These are phyloP conservation scores for Apostichopus californicus DNA, from an alignment of 35 echinoderm and acorn worm genomes.

Conservation along the genomic window DNA sequence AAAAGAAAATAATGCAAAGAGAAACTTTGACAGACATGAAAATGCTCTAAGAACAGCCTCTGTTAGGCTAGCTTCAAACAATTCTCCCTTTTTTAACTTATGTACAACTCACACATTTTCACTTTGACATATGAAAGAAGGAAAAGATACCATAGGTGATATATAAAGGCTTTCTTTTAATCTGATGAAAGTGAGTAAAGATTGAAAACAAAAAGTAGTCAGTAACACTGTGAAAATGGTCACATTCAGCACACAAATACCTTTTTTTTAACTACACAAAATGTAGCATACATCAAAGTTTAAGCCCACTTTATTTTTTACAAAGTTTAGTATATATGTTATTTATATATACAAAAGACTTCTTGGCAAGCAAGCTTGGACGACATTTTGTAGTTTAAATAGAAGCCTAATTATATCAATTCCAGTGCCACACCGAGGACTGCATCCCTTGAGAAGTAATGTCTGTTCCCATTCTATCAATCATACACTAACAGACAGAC, in stretches of 20 bases:
- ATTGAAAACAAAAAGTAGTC: not conserved
- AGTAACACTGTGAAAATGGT: slow-evolving; percentile 2
- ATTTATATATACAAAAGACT: slow-evolving; percentile 16
- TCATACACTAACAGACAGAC: too few species aligned
- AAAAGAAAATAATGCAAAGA: not conserved
- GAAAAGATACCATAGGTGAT: not conserved
- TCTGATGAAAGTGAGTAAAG: not conserved
- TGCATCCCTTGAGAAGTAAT: too few species aligned
- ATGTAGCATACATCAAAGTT: not conserved
- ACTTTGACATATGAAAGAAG: slow-evolving; percentile 13
- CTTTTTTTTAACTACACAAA: not conserved
- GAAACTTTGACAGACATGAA: not conserved
- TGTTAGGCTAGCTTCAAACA: not conserved
- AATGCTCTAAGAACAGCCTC: not conserved
- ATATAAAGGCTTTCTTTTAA: not conserved
- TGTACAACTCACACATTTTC: not conserved
- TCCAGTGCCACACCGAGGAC: not conserved
- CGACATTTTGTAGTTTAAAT: not conserved
- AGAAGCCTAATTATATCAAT: not conserved
- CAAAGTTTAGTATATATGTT: not conserved
- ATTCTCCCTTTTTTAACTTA: not conserved
- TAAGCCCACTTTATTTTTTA: slow-evolving; percentile 5
- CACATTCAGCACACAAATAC: slow-evolving; percentile 1
- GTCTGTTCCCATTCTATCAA: too few species aligned
- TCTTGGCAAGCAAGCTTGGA: slow-evolving; percentile 35